Conservation (phyloP, 2,113 vertebrate species). For the Pygoscelis adeliae region DNA sequence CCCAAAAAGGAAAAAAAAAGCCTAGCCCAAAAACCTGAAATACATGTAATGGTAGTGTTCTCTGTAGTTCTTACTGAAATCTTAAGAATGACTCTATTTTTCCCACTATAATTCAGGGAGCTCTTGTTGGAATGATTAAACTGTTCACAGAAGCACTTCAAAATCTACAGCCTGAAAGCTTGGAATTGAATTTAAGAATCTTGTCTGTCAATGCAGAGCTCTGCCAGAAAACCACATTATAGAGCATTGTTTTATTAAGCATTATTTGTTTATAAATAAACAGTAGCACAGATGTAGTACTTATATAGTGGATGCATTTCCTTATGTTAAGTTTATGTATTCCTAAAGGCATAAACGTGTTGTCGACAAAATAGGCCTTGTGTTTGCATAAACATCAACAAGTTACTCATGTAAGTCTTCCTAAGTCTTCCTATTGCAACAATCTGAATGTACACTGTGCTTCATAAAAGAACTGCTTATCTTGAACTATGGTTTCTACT, state of each 20-base stretch:
- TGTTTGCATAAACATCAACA: slow-evolving; percentile 67
- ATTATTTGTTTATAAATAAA: slow-evolving; percentile 65
- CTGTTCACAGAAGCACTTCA: background rate
- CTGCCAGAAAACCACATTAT: slow-evolving; percentile 1
- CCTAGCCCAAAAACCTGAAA: background rate
- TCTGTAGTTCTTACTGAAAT: background rate
- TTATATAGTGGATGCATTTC: slow-evolving; percentile 63
- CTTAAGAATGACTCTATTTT: background rate
- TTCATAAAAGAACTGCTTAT: background rate
- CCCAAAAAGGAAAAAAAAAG: background rate
- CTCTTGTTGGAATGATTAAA: background rate
- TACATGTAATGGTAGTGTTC: background rate
- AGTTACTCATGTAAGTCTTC: slow-evolving; percentile 56
- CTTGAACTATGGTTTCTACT: background rate
- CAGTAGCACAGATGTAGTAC: slow-evolving; percentile 70
- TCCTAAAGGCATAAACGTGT: slow-evolving; percentile 72
- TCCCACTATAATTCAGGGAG: background rate
- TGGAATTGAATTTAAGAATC: background rate
- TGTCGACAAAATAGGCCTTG: slow-evolving; percentile 65
- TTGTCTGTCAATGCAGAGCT: background rate
- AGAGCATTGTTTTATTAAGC: slow-evolving; percentile 38
- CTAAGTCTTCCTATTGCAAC: slow-evolving; percentile 16
- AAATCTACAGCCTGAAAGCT: background rate
- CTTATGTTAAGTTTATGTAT: slow-evolving; percentile 69
- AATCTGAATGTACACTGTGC: background rate